Base-by-base conservation (phyloP, 2,113 vertebrate genomes). In the Cavia aperea region DNA sequence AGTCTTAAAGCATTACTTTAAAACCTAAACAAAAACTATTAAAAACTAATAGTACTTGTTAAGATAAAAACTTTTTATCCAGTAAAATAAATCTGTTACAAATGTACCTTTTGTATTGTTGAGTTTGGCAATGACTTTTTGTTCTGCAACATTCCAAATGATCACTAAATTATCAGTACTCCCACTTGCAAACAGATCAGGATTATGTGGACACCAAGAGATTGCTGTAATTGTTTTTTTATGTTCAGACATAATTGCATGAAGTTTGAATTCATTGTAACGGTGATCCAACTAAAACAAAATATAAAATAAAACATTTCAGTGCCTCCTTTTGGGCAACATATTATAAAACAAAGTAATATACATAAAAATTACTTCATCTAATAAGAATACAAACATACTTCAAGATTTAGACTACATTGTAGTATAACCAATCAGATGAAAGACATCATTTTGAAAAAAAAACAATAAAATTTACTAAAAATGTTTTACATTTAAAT, bases 201-300 rank as follows among this genome's bases (percentile, higher is more conserved):
- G 98, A 95, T 99, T 98, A 96, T 99, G 98, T 1, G 98, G 99
- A 97, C 98, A 99, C 99, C 99, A 99, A 12, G 99, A 99, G 96
- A 99, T 98, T 24, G 99, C 98, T 33, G 99, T 99, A 95, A 99
- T 99, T 83, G 99, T 99, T 98, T 99, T 99, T 97, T 99, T 99
- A 96, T 99, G 99, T 93, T 99, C 99, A 36, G 99, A 99, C 99
- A 99, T 99, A 97, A 99, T 99, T 39, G 99, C 98, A 11, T 97
- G 97, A 92, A 99, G 97, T 94, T 99, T 99, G 97, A 99, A 99
- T 96, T 99, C 98, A 97, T 99, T 99, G 93, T 99, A 99, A 95
- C 96, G 98, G 97, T 98, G 99, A 97, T 99, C 99, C 97, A 99
- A 93, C 99, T 99, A 93, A 90, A 97, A 54, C 87, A 88, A 73